These are phyloP conservation scores for Bacillus rossius DNA, from an alignment of 1,140 invertebrate genomes.

Conservation along the genomic window DNA sequence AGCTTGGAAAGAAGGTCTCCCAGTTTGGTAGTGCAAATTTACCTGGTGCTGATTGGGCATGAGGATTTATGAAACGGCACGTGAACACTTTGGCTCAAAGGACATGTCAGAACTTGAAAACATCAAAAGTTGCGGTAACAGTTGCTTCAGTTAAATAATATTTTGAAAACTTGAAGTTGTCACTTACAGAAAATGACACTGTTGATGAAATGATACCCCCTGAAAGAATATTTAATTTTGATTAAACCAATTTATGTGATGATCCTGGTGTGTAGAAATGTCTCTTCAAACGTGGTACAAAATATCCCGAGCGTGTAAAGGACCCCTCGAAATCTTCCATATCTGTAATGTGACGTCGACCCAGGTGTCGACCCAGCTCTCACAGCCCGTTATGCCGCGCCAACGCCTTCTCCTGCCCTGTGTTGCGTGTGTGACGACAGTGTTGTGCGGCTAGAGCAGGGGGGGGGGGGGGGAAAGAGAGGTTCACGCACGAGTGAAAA, in stretches of 20 bases:
- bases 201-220: constrained; percentile 26
- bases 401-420: too few relatives aligned
- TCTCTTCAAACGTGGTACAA: constrained; percentile 27
- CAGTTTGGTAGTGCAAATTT: constrained; percentile 29
- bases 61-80: constrained; percentile 30
- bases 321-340: constrained; percentile 29
- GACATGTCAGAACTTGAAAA: constrained; percentile 34
- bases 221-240: constrained; percentile 36
- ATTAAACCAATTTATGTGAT: constrained; percentile 34
- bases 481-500: too few relatives aligned
- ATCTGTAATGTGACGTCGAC: constrained; percentile 33
- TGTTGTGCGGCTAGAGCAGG: too few relatives aligned
- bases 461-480: too few relatives aligned
- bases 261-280: constrained; percentile 30
- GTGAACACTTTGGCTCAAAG: constrained; percentile 25
- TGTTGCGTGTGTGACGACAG: too few relatives aligned
- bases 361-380: too few relatives aligned
- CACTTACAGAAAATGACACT: too few relatives aligned
- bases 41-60: constrained; percentile 27
- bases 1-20: constrained; percentile 33
- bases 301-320: constrained; percentile 32
- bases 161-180: too few relatives aligned
- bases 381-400: too few relatives aligned
- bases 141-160: constrained; percentile 17
- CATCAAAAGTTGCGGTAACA: constrained; percentile 22